A percentile compares a stretch with the other conserved stretches of the same genome.
Evolutionary conservation across 2,888 invertebrate genomes (phyloP).

Genomic region (Nebria brevicollis): DNA sequence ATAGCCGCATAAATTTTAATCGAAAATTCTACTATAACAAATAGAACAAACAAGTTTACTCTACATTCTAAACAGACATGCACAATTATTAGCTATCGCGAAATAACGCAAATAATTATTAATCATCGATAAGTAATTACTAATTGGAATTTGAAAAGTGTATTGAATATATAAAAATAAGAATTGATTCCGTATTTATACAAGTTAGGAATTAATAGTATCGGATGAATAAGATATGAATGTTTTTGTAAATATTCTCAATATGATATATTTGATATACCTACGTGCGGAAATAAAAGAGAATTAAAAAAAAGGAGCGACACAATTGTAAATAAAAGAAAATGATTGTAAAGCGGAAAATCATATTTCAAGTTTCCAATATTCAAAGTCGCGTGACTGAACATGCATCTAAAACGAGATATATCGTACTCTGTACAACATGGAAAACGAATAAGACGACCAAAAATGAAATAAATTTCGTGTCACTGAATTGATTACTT

Average conservation of each 20-base stretch:
- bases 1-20: background rate
- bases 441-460: background rate
- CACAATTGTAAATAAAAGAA: background rate
- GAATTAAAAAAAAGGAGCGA: background rate
- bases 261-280: background rate
- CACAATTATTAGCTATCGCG: background rate
- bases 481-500: background rate
- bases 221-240: too few relatives aligned
- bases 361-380: background rate
- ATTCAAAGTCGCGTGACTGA: background rate
- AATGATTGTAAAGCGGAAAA: background rate
- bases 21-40: background rate
- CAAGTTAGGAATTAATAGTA: too few relatives aligned
- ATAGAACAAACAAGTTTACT: background rate
- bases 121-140: background rate
- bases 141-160: background rate
- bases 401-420: background rate
- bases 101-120: background rate
- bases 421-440: background rate
- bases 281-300: background rate
- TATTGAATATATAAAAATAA: too few relatives aligned
- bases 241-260: background rate
- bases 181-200: too few relatives aligned
- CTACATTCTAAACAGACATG: background rate
- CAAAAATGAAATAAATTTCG: background rate